Conservation (phyloP, 1,140 invertebrate genomes). For the Bemisia tabaci region DNA sequence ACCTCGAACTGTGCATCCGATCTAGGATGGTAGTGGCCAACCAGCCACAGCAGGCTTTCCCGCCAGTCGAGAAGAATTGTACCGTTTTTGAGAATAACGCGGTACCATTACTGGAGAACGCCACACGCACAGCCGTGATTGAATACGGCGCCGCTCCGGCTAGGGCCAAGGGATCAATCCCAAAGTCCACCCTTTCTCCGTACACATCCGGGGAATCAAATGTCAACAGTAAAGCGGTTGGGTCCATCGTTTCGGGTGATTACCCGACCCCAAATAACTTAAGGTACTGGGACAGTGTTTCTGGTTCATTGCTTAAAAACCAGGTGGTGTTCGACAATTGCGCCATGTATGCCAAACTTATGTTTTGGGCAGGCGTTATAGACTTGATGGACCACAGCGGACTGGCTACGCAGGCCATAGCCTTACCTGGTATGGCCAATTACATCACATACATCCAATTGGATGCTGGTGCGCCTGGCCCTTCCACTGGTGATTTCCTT, state of each 20-base stretch:
- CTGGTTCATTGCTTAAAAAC: neutral
- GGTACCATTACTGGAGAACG: neutral
- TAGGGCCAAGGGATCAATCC: too few relatives aligned
- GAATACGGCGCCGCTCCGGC: neutral
- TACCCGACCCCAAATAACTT: too few relatives aligned
- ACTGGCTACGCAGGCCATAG: neutral
- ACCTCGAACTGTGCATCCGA: neutral
- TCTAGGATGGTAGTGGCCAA: too few relatives aligned
- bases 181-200: neutral
- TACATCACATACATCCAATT: neutral
- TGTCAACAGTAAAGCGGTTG: neutral
- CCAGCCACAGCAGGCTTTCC: neutral
- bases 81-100: neutral
- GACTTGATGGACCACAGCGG: neutral
- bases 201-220: neutral
- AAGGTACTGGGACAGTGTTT: neutral
- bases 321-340: neutral
- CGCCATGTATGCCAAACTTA: neutral
- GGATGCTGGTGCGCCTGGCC: neutral
- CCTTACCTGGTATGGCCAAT: neutral
- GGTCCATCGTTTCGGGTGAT: neutral
- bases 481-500: neutral
- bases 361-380: neutral
- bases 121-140: neutral
- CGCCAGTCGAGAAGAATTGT: neutral